Conservation (phyloP, 1,140 invertebrate genomes). For the Idris sp. region DNA sequence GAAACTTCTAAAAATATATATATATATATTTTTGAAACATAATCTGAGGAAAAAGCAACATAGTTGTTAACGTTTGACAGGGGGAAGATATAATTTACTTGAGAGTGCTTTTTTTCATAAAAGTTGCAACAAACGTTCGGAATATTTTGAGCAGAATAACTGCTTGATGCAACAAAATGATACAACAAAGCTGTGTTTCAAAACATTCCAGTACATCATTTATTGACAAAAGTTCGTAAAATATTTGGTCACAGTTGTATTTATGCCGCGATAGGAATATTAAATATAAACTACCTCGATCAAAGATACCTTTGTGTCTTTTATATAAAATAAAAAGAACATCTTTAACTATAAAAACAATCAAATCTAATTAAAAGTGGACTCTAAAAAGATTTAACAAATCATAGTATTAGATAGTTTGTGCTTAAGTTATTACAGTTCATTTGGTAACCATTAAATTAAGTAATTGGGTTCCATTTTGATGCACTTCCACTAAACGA, state of each 20-base stretch:
- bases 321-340: too few species aligned
- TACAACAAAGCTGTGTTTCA: slow-evolving; percentile 66
- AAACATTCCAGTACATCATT: slow-evolving; percentile 65
- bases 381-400: too few species aligned
- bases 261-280: slow-evolving; percentile 34
- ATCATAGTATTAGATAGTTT: too few species aligned
- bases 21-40: slow-evolving; percentile 26
- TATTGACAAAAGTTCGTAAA: slow-evolving; percentile 33
- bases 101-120: slow-evolving; percentile 61
- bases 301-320: too few species aligned
- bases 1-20: slow-evolving; percentile 16
- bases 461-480: slow-evolving; percentile 18
- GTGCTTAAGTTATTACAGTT: too few species aligned
- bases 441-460: slow-evolving; percentile 5
- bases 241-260: slow-evolving; percentile 6
- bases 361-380: too few species aligned
- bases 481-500: slow-evolving; percentile 33
- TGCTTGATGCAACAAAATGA: slow-evolving; percentile 51
- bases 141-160: slow-evolving; percentile 22
- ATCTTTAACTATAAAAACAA: too few species aligned
- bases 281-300: too few species aligned
- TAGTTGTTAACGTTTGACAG: slow-evolving; percentile 60
- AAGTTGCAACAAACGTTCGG: slow-evolving; percentile 47
- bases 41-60: slow-evolving; percentile 65
- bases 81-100: slow-evolving; percentile 56